Conservation (phyloP, 2,113 vertebrate species). For the Chroicocephalus ridibundus region DNA sequence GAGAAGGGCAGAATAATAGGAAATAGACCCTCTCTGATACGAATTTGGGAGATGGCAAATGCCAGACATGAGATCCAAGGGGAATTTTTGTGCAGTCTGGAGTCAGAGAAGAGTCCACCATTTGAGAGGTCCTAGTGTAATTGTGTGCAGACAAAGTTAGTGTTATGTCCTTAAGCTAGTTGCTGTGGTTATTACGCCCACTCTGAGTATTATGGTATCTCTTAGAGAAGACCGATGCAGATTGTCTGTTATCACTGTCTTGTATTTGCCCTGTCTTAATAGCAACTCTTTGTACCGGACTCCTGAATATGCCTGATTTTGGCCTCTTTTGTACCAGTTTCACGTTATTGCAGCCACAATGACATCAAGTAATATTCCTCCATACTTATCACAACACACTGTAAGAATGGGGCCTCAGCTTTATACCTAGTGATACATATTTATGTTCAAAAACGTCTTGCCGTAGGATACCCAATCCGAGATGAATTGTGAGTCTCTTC, state of each 20-base stretch:
- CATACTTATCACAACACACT: not conserved
- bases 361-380: not conserved
- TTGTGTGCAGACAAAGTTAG: not conserved
- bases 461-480: not conserved
- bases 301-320: not conserved
- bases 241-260: not conserved
- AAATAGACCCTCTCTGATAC: not conserved
- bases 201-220: not conserved
- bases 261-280: not conserved
- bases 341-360: not conserved
- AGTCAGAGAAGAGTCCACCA: not conserved
- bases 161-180: not conserved
- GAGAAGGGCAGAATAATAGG: not conserved
- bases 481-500: constrained; percentile 18
- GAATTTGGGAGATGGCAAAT: not conserved
- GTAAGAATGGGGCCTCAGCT: not conserved
- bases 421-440: constrained; percentile 8
- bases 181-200: not conserved
- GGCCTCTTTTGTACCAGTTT: not conserved
- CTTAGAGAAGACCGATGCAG: not conserved
- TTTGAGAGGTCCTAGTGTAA: not conserved
- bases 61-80: not conserved
- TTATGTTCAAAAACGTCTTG: constrained; percentile 34
- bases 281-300: not conserved
- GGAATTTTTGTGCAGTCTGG: not conserved